A percentile compares a stretch with the other conserved stretches of the same genome.
phyloP scores from a whole-genome alignment of 2,113 vertebrate genomes.

The Seriola rivoliana region DNA sequence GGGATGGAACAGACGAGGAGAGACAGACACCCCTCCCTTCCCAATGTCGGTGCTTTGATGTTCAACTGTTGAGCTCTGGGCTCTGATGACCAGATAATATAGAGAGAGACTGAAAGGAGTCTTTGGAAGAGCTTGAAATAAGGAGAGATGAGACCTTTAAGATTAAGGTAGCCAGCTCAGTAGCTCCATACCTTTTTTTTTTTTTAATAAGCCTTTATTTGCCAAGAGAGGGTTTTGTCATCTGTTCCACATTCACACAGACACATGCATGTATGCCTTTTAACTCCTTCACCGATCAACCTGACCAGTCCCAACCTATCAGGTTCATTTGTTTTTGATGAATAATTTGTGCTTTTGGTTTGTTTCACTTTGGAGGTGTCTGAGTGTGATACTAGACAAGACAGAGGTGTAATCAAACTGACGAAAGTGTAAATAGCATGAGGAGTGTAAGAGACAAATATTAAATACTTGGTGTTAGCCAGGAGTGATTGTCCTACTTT shows the following conservation, averaged over 20 bases:
- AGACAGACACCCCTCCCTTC: conserved; percentile 73
- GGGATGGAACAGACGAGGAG: conserved; percentile 72
- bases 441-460: background rate
- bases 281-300: background rate
- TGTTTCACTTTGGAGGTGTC: background rate
- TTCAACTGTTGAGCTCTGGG: conserved; percentile 72
- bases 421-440: background rate
- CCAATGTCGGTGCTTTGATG: conserved; percentile 81
- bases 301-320: background rate
- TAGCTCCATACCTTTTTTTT: conserved; percentile 14
- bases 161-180: conserved; percentile 54
- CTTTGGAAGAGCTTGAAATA: conserved; percentile 65
- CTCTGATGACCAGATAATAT: conserved; percentile 83
- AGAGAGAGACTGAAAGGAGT: conserved; percentile 64
- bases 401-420: background rate
- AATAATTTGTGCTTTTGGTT: background rate
- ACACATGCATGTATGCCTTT: background rate
- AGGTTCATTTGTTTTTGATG: background rate
- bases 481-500: background rate
- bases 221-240: conserved; percentile 4
- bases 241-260: background rate
- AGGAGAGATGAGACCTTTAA: conserved; percentile 62
- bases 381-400: too few relatives aligned
- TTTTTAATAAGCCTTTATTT: conserved; percentile 10
- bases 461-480: background rate